phyloP scores from a whole-genome alignment of 2,797 vertebrate genomes.

The Acanthurus tractus region DNA sequence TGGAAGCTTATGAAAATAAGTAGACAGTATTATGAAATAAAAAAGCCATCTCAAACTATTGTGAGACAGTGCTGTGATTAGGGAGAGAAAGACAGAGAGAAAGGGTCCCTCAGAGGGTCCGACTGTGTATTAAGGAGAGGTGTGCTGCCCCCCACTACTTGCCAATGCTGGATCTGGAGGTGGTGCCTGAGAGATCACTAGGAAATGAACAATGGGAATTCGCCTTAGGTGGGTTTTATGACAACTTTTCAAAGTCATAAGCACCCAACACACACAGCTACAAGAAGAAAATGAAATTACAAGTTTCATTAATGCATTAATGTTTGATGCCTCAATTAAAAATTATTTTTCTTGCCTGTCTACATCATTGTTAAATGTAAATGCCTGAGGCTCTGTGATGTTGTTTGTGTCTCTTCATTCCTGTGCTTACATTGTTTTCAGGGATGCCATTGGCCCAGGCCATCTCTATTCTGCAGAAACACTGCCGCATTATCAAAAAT shows the following conservation, averaged over 20 bases:
- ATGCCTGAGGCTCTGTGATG: neutral
- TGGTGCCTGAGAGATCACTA: constrained; percentile 98
- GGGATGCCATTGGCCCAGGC: constrained; percentile 99
- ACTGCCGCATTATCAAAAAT: constrained; percentile 98
- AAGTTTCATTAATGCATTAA: neutral
- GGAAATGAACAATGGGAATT: constrained; percentile 99
- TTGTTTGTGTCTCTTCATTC: neutral
- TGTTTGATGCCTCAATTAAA: neutral
- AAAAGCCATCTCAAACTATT: constrained; percentile 2
- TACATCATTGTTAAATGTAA: no score
- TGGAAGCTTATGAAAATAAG: constrained; percentile 13
- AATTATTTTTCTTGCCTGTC: neutral
- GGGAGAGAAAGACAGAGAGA: constrained; percentile 40
- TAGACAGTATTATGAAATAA: constrained; percentile 59
- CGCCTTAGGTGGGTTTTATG: constrained; percentile 89
- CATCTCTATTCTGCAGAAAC: constrained; percentile 97
- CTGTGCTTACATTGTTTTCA: constrained; percentile 61
- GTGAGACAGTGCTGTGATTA: constrained; percentile 31
- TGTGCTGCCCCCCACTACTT: constrained; percentile 75
- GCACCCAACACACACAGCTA: neutral
- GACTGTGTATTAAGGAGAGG: constrained; percentile 75
- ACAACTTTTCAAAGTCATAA: neutral
- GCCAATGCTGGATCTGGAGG: constrained; percentile 99
- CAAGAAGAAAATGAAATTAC: neutral
- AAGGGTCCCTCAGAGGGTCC: constrained; percentile 76